These are phyloP conservation scores for Hydraecia micacea DNA, from an alignment of 2,888 invertebrate genomes.

Conservation along the genomic window DNA sequence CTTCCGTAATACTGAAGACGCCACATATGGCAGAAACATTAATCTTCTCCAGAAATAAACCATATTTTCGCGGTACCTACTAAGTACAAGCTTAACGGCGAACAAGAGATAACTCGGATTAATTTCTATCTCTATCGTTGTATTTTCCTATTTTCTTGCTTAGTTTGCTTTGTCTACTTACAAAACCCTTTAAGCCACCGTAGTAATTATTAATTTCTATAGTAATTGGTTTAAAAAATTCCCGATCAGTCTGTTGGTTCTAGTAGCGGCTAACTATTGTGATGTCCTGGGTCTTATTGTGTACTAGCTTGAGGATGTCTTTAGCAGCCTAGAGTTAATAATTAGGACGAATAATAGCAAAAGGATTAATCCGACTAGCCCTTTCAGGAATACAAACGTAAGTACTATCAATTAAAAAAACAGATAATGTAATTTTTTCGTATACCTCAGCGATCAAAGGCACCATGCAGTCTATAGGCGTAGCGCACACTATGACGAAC, in stretches of 20 bases:
- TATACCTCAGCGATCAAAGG: slow-evolving; percentile 87
- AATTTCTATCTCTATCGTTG: not conserved
- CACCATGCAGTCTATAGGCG: slow-evolving; percentile 90
- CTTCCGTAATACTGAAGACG: slow-evolving; percentile 14
- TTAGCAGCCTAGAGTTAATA: not conserved
- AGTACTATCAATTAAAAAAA: too few relatives aligned
- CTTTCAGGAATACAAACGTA: not conserved
- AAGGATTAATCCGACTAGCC: not conserved
- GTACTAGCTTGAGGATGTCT: not conserved
- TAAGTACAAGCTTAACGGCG: slow-evolving; percentile 14
- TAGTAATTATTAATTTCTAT: not conserved
- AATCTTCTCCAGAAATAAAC: slow-evolving; percentile 42
- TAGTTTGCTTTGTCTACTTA: not conserved
- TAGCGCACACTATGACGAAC: slow-evolving; percentile 86
- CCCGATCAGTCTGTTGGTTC: too few relatives aligned
- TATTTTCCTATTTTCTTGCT: not conserved
- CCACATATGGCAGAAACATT: slow-evolving; percentile 36
- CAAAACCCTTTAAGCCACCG: too few relatives aligned
- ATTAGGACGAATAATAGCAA: not conserved
- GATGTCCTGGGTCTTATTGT: not conserved
- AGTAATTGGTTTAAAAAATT: not conserved
- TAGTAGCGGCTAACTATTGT: not conserved
- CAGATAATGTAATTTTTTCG: not conserved
- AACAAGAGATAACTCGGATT: not conserved
- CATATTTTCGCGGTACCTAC: slow-evolving; percentile 16